Evolutionary conservation across 2,888 invertebrate genomes (phyloP), one percentile per base, ranked within the genome.

Genomic region (Eupithecia vulgata): DNA sequence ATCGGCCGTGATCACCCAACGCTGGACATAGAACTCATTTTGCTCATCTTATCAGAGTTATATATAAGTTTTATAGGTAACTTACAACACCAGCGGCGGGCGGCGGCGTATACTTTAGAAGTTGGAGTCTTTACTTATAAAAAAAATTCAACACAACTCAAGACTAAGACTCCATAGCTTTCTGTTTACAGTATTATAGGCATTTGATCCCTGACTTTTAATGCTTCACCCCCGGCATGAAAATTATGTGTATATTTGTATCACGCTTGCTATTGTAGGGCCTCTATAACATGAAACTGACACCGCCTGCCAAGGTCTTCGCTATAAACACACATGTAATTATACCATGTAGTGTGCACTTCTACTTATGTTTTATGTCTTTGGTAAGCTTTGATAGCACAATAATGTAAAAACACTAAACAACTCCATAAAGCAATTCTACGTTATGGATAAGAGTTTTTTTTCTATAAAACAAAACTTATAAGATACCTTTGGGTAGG

Each of bases 181-280:
- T 85, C 80, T 76, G 74, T 70, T 73, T 81, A 82, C 80, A 84
- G 93, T 88, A 93, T 93, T 93, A 92, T 88, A 92, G 93, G 94
- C 90, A 94, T 94, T 94, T 94, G 94, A 94, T 94, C 94, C 94
- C 91, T 94, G 94, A 94, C 94, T 94, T 94, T 93, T 94, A 94
- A 94, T 94, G 94, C 94, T 94, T 94, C 94, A 93, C 94, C 93
- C 91, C 89, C 88, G 90, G 93, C 89, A 94, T 94, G 94, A 94
- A 94, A 94, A 94, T 94, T 92, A 94, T 93, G 91, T 93, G 92
- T 94, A 92, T 94, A 93, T 94, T 93, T 94, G 93, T 94, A 94
- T 94, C 93, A 94, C 92, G 92, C 90, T 93, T 85, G 93, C 92
- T 80, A 92, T 94, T 94, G 94, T 94, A 94, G 87, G 94, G 94